Base-by-base conservation (phyloP, 64 coral and sea anemone species). In the Montipora foliosa region DNA sequence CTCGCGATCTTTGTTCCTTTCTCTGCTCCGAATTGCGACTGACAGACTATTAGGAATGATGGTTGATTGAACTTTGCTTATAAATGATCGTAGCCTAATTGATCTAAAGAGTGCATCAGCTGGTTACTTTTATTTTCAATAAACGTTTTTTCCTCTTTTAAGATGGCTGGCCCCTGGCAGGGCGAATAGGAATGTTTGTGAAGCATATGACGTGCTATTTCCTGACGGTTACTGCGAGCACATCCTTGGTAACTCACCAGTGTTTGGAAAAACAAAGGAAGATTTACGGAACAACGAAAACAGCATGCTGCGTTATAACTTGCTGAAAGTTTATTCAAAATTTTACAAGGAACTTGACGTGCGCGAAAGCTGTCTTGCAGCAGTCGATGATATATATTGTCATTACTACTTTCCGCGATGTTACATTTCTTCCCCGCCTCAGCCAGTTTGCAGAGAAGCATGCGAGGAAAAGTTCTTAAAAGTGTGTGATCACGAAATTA, bases 321-420 rank as follows among this genome's bases (percentile, higher is more conserved):
- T 76, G 74, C 44, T 25, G 5, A 44, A 48, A 49, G 44, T 62
- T 60, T 51, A 57, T 11, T 57, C 11, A 8, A 57, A 57, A 57
- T 57, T 11, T 64, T 64, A 14, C 9, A 64, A 14, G 60, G 6
- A 7, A 55, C 5, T 55, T 5, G 52, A 10, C 0, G 9, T 64
- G 14, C 82, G 82, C 4, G 61, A 70, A 49, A 84, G 62, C 44
- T 84, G 82, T 44, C 25, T 84, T 14, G 44, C 47, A 7, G 4
- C 19, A 25, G 45, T 84, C 15, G 82, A 84, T 15, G 82, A 84
- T 21, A 67, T 84, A 16, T 84, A 84, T 25, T 84, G 82, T 20
- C 82, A 84, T 13, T 44, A 84, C 4, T 84, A 69, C 11, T 84
- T 84, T 70, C 47, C 68, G 16, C 82, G 82, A 6, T 84, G 64